Evolutionary conservation across 2,797 vertebrate species (phyloP).

Genomic region (Brachymystax lenok): DNA sequence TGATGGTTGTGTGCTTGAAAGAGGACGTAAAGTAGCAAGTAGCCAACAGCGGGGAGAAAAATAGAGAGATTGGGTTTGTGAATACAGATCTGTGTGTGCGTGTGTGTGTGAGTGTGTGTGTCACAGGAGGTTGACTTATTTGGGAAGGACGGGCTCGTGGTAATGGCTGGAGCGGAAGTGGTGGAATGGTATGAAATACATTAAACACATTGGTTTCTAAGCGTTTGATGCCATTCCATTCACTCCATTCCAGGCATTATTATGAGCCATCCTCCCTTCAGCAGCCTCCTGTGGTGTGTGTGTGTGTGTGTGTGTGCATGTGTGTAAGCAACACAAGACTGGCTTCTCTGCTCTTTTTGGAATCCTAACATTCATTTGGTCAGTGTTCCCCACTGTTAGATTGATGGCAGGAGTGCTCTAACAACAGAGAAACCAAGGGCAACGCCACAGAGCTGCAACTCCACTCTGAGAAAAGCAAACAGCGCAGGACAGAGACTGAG

Average conservation of each 20-base stretch:
- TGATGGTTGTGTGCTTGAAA: neutral
- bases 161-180: no score
- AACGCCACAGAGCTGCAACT: slow-evolving; percentile 58
- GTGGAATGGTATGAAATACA: no score
- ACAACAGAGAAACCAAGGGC: slow-evolving; percentile 52
- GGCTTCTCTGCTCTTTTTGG: slow-evolving; percentile 28
- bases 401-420: slow-evolving; percentile 54
- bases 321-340: neutral
- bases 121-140: no score
- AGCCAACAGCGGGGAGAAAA: neutral
- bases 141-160: no score
- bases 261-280: no score
- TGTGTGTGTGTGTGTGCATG: neutral
- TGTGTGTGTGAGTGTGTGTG: no score
- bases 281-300: neutral
- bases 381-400: slow-evolving; percentile 50
- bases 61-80: neutral
- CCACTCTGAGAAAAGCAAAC: slow-evolving; percentile 47
- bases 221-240: no score
- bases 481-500: slow-evolving; percentile 29
- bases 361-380: slow-evolving; percentile 64
- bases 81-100: neutral
- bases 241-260: no score
- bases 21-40: neutral
- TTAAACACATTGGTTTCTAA: no score